Conservation (phyloP, 2,113 vertebrate species). For the Boulengeromyrus knoepffleri region DNA sequence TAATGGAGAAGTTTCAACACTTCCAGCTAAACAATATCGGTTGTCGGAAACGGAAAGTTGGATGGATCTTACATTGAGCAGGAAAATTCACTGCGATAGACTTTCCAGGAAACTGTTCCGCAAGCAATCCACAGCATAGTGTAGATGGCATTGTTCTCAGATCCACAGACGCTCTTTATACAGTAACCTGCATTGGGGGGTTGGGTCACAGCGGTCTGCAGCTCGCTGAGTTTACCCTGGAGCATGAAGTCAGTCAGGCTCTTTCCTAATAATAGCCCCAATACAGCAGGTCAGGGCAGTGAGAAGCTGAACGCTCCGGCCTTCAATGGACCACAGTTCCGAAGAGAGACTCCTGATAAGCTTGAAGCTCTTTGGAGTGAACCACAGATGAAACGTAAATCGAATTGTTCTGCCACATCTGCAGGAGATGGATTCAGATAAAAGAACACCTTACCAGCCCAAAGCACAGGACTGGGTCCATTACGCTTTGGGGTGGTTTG, state of each 20-base stretch:
- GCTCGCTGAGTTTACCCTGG: not conserved
- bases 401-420: not conserved
- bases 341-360: not conserved
- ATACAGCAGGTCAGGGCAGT: not conserved
- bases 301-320: not conserved
- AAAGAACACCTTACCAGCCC: not conserved
- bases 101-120: not conserved
- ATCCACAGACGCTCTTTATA: not conserved
- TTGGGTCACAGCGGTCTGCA: not conserved
- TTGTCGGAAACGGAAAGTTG: not conserved
- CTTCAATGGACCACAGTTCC: not conserved
- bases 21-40: not conserved
- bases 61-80: not conserved
- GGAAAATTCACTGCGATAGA: not conserved
- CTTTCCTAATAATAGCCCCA: not conserved
- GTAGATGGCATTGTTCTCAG: not conserved
- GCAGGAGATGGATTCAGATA: not conserved
- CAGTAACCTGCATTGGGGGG: not conserved
- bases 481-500: not conserved
- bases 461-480: not conserved
- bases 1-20: not conserved
- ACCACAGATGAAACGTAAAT: not conserved
- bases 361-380: not conserved
- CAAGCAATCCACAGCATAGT: not conserved
- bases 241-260: not conserved